phyloP scores from a whole-genome alignment of 2,888 invertebrate species.

The Cosmopolites sordidus region DNA sequence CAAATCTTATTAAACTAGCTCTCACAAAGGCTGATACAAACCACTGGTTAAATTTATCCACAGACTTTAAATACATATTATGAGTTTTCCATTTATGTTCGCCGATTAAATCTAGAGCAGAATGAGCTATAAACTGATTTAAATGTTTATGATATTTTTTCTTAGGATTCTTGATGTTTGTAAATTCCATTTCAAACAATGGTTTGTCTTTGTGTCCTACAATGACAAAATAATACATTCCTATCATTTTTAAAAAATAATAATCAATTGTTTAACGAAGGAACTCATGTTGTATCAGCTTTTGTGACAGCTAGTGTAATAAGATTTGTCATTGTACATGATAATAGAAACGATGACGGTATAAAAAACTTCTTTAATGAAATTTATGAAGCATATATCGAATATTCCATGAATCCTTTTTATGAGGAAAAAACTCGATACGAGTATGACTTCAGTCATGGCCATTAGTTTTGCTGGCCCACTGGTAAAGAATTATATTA shows the following conservation, averaged over 20 bases:
- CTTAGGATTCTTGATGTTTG: slow-evolving; percentile 84
- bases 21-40: slow-evolving; percentile 98
- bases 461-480: too few relatives aligned
- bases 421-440: slow-evolving; percentile 90
- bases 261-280: too few relatives aligned
- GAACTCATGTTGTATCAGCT: slow-evolving; percentile 95
- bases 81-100: slow-evolving; percentile 96
- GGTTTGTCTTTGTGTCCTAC: slow-evolving; percentile 97
- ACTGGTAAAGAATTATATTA: too few relatives aligned
- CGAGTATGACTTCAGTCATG: too few relatives aligned
- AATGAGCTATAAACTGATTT: slow-evolving; percentile 98
- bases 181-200: slow-evolving; percentile 94
- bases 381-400: slow-evolving; percentile 96
- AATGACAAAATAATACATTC: slow-evolving; percentile 93
- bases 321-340: slow-evolving; percentile 95
- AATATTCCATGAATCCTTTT: slow-evolving; percentile 93
- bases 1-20: slow-evolving; percentile 90
- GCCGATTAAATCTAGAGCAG: slow-evolving; percentile 95
- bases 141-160: slow-evolving; percentile 94
- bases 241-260: slow-evolving; percentile 85
- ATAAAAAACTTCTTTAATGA: slow-evolving; percentile 98
- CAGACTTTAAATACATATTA: slow-evolving; percentile 92
- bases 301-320: slow-evolving; percentile 97
- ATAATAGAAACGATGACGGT: slow-evolving; percentile 94
- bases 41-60: slow-evolving; percentile 99